Conservation (phyloP, 2,888 invertebrate species). For the Orthonychiurus folsomi region DNA sequence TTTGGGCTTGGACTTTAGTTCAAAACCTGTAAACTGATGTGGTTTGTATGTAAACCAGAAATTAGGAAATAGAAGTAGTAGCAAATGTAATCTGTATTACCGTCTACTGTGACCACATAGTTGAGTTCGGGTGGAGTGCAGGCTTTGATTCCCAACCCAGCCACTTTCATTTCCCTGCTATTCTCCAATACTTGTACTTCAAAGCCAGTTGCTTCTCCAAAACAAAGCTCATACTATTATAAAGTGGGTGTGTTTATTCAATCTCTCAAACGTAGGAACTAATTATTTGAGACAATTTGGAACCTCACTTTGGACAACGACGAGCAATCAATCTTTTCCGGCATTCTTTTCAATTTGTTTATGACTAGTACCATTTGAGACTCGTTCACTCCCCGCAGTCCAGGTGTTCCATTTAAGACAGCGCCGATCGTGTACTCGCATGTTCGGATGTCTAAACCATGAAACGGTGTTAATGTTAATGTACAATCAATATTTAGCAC, state of each 20-base stretch:
- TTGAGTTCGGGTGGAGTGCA: no score
- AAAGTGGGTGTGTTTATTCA: neutral
- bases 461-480: neutral
- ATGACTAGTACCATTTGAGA: conserved; percentile 22
- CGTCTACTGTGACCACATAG: no score
- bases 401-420: conserved; percentile 18
- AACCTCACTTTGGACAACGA: no score
- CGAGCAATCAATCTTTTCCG: neutral
- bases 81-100: no score
- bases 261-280: neutral
- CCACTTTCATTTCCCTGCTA: conserved; percentile 15
- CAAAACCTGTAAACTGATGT: no score
- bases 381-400: conserved; percentile 6
- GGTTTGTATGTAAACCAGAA: no score
- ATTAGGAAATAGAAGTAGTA: no score
- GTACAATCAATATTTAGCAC: neutral
- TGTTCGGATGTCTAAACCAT: neutral
- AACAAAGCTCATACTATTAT: conserved; percentile 32
- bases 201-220: conserved; percentile 23
- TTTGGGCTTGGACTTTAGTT: no score
- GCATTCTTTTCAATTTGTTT: neutral
- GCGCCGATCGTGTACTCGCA: conserved; percentile 22
- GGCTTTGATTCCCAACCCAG: no score
- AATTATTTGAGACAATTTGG: no score
- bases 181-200: conserved; percentile 35